Evolutionary conservation across 2,113 vertebrate species (phyloP), one percentile per base, ranked within the genome.

Genomic region (Microcebus murinus): DNA sequence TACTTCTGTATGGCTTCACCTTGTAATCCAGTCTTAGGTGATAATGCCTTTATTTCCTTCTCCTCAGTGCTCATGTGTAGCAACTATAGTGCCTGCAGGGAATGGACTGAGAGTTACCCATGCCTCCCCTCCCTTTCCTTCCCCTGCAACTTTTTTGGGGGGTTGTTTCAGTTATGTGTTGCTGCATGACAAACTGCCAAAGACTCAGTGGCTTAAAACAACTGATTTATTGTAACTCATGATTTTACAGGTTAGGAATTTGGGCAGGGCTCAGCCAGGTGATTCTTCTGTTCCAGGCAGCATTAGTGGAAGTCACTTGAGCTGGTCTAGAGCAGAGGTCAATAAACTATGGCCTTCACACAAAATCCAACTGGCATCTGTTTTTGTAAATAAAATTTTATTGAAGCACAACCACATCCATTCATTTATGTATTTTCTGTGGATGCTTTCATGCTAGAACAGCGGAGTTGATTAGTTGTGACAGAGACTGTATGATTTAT

Each of bases 361-460:
- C n/a, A 67, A 39, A 29, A 68, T 63, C 29, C 13, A 80, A 34
- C 48, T 36, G 55, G n/a, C 15, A 42, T 20, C 20, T 94, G 29
- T 25, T 87, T 84, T 65, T 74, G 20, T 84, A 73, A 91, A 59
- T 83, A 76, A 86, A 68, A 36, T 85, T 93, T 88, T 68, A 80
- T 42, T 31, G 87, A 57, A n/a, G 63, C 77, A 70, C 34, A 67
- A 34, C 65, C 65, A 52, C 45, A 23, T 6, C 0, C 6, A 23
- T 80, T 92, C 15, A 48, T 23, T 65, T 34, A 23, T 4, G 7
- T n/a, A 8, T 45, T 4, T 3, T 39, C 25, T 57, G 6, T 34
- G 45, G 48, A 31, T 50, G 4, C 50, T 70, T 82, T 76, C 12
- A 14, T 61, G 42, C 36, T 39, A 0, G 23, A 15, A 18, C 6